Evolutionary conservation across 2,113 vertebrate genomes (phyloP).

Genomic region (Xenopus laevis): DNA sequence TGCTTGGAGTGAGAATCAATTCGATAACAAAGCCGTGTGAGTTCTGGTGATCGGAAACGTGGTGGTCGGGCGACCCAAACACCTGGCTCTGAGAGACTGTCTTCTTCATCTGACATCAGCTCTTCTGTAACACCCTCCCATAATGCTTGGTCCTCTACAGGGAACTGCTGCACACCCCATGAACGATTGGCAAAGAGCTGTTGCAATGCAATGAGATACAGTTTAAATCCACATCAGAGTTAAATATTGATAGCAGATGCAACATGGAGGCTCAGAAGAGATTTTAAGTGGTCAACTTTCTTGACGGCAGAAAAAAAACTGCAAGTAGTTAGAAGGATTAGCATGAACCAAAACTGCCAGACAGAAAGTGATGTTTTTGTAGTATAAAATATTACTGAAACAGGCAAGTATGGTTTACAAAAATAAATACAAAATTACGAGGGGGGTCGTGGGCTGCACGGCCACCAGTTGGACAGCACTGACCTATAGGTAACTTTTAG

Average conservation of each 20-base stretch:
- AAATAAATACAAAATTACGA: no score
- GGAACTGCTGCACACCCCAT: constrained; percentile 59
- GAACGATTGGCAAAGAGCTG: constrained; percentile 67
- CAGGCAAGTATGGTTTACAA: no score
- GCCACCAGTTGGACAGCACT: no score
- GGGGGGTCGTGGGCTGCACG: no score
- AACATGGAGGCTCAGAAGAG: no score
- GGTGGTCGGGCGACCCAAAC: constrained; percentile 67
- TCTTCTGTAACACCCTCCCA: constrained; percentile 66
- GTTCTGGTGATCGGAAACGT: constrained; percentile 58
- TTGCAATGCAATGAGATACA: not conserved
- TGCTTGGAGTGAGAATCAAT: constrained; percentile 65
- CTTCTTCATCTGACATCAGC: constrained; percentile 69
- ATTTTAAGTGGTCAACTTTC: not conserved
- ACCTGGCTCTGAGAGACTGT: constrained; percentile 62
- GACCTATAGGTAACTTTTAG: no score
- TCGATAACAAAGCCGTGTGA: constrained; percentile 63
- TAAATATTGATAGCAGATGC: constrained; percentile 14
- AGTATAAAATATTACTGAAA: no score
- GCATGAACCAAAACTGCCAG: no score
- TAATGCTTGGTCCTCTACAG: constrained; percentile 57
- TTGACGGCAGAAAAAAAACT: not conserved
- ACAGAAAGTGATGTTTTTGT: no score
- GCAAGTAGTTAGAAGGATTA: no score
- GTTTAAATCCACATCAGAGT: not conserved